Percentiles rank a stretch among this genome's conserved stretches.
These are phyloP conservation scores for Rana temporaria DNA, from an alignment of 2,113 vertebrate genomes.

Conservation along the genomic window DNA sequence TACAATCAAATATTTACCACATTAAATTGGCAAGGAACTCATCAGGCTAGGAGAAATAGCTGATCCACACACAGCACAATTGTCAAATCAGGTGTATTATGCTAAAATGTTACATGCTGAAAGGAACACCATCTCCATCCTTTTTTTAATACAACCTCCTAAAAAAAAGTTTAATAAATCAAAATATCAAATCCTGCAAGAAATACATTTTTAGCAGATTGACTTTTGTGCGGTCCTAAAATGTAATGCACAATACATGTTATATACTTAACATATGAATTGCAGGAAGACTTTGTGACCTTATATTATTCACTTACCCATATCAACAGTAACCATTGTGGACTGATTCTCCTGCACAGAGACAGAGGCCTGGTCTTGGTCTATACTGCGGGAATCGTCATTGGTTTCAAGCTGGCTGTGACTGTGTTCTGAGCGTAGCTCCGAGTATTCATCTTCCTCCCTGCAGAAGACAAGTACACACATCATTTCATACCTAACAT, in stretches of 20 bases:
- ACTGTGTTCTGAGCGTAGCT: constrained; percentile 83
- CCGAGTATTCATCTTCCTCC: constrained; percentile 88
- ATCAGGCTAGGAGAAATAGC: too few relatives aligned
- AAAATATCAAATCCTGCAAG: too few relatives aligned
- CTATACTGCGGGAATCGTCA: constrained; percentile 79
- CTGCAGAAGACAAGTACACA: constrained; percentile 64
- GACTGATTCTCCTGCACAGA: constrained; percentile 86
- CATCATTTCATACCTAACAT: constrained; percentile 4
- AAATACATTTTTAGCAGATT: too few relatives aligned
- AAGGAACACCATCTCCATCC: too few relatives aligned
- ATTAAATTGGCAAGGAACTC: too few relatives aligned
- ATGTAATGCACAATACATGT: neutral
- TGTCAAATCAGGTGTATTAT: too few relatives aligned
- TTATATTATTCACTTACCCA: constrained; percentile 74
- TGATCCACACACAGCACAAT: too few relatives aligned
- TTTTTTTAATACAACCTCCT: too few relatives aligned
- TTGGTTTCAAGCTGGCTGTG: constrained; percentile 85
- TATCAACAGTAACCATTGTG: constrained; percentile 81
- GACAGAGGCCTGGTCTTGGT: constrained; percentile 81
- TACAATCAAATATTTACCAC: too few relatives aligned
- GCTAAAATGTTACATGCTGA: too few relatives aligned
- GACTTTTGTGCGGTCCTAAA: too few relatives aligned
- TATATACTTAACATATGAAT: neutral
- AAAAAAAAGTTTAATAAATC: too few relatives aligned
- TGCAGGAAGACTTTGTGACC: neutral